These are phyloP conservation scores for Oncorhynchus masou DNA, from an alignment of 2,113 vertebrate genomes.

Conservation along the genomic window DNA sequence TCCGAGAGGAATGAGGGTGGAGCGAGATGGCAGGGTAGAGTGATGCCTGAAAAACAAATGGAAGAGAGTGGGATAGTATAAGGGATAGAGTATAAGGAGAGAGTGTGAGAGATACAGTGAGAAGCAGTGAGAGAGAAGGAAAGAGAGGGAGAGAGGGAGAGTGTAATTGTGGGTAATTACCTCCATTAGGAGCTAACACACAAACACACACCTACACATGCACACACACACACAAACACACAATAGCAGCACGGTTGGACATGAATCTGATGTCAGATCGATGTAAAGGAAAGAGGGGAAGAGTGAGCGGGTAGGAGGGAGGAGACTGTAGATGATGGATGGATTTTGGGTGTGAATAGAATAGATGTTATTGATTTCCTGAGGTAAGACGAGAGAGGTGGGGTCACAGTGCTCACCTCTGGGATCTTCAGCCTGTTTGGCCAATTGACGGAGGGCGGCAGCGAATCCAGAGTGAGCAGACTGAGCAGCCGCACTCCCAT, in stretches of 20 bases:
- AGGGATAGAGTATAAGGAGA: conserved; percentile 14
- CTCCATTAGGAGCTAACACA: conserved; percentile 62
- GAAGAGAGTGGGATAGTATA: not conserved
- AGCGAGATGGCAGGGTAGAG: not conserved
- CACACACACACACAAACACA: not conserved
- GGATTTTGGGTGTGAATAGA: too few relatives aligned
- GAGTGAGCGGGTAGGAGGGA: too few relatives aligned
- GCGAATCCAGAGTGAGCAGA: conserved; percentile 94
- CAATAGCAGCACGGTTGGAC: not conserved
- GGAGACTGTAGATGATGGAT: too few relatives aligned
- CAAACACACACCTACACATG: not conserved
- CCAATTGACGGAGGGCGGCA: conserved; percentile 94
- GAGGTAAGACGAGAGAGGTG: not conserved
- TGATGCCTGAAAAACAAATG: not conserved
- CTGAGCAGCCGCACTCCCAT: conserved; percentile 87
- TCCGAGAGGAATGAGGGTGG: not conserved
- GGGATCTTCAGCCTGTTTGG: conserved; percentile 96
- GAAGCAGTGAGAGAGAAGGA: conserved; percentile 17
- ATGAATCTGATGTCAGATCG: not conserved
- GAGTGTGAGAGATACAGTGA: not conserved
- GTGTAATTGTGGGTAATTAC: conserved; percentile 73
- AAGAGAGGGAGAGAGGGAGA: conserved; percentile 14
- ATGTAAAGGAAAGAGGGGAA: too few relatives aligned
- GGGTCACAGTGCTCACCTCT: conserved; percentile 79
- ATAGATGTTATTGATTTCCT: not conserved